Evolutionary conservation across 2,113 vertebrate genomes (phyloP).

Genomic region (Cinclus mexicanus): DNA sequence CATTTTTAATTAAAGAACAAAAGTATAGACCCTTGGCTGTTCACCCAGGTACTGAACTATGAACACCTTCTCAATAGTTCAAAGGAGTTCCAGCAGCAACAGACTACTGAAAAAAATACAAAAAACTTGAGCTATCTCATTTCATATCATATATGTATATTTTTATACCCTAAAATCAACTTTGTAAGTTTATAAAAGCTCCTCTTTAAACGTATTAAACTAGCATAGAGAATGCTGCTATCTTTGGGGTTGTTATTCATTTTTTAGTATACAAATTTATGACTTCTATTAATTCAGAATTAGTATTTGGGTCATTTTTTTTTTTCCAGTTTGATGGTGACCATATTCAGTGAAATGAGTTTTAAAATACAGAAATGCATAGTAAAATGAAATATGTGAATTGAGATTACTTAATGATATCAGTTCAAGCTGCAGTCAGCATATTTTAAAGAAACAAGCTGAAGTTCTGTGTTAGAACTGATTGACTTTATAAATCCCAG

Average conservation of each 20-base stretch:
- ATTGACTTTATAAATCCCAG: constrained; percentile 30
- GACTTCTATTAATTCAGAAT: constrained; percentile 25
- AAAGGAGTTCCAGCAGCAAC: not conserved
- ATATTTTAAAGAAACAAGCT: constrained; percentile 22
- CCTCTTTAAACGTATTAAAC: constrained; percentile 24
- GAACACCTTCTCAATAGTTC: not conserved
- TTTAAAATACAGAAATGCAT: constrained; percentile 10
- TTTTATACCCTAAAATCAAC: constrained; percentile 42
- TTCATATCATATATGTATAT: constrained; percentile 14
- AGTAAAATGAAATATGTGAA: not conserved
- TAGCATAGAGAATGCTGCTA: constrained; percentile 17
- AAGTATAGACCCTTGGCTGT: not conserved
- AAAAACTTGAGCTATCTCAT: not conserved
- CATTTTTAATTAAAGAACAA: not conserved
- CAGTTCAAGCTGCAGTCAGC: constrained; percentile 13
- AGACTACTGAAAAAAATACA: constrained; percentile 31
- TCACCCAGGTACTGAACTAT: not conserved
- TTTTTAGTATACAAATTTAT: not conserved
- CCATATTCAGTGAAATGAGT: constrained; percentile 15
- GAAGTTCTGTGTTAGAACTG: constrained; percentile 21
- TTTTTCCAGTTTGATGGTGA: not conserved
- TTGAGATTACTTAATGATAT: not conserved
- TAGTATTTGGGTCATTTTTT: not conserved
- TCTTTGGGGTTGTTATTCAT: constrained; percentile 1
- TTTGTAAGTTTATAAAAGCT: constrained; percentile 51